Conservation (phyloP, 2,797 vertebrate species). For the Poecilia wingei region DNA sequence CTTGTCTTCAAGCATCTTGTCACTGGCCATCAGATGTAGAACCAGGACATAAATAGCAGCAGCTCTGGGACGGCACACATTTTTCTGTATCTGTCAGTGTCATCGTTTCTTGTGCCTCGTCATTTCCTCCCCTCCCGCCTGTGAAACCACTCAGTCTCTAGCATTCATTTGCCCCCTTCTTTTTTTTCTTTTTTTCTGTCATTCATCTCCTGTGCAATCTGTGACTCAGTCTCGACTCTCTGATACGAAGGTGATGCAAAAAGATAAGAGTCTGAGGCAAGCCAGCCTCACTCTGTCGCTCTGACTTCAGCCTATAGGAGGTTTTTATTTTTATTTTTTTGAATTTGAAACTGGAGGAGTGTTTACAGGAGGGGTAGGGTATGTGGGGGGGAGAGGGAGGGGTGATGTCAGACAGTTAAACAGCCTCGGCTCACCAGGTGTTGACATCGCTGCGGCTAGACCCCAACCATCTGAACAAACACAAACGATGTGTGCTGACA, state of each 20-base stretch:
- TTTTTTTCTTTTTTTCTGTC: slow-evolving; percentile 31
- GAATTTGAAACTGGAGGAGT: slow-evolving; percentile 4
- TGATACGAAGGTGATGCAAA: slow-evolving; percentile 61
- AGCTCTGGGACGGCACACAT: slow-evolving; percentile 25
- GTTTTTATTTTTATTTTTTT: slow-evolving; percentile 11
- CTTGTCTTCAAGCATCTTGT: slow-evolving; percentile 38
- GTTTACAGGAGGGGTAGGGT: slow-evolving; percentile 12
- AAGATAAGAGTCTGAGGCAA: slow-evolving; percentile 52
- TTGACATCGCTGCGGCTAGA: slow-evolving; percentile 50
- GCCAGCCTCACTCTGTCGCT: slow-evolving; percentile 32
- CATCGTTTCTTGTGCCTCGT: slow-evolving; percentile 47
- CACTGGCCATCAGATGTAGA: slow-evolving; percentile 45
- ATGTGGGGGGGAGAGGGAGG: background rate
- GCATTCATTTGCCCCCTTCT: slow-evolving; percentile 24
- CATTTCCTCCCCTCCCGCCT: slow-evolving; percentile 48
- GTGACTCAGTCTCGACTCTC: slow-evolving; percentile 44
- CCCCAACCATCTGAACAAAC: slow-evolving; percentile 70
- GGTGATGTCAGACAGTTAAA: slow-evolving; percentile 45
- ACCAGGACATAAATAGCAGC: slow-evolving; percentile 52
- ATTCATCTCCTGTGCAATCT: slow-evolving; percentile 48
- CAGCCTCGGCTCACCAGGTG: slow-evolving; percentile 62
- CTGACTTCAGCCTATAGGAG: slow-evolving; percentile 13
- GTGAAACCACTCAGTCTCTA: slow-evolving; percentile 28
- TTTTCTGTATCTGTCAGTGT: slow-evolving; percentile 31
- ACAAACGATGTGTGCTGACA: slow-evolving; percentile 31